A percentile compares a stretch with the other conserved stretches of the same genome.
Conservation (phyloP, 2,888 invertebrate species). For the Euplagia quadripunctaria region DNA sequence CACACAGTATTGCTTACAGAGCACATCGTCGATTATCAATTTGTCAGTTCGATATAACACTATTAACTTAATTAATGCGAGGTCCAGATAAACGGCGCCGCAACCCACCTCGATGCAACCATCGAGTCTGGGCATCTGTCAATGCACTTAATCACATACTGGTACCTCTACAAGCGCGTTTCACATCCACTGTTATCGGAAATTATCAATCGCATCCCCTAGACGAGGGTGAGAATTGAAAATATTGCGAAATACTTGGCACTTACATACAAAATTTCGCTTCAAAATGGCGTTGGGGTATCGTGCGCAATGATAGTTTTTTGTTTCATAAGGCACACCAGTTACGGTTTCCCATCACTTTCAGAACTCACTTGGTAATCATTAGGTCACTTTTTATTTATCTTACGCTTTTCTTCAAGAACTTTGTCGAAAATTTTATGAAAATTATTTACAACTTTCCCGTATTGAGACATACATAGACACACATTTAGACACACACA, state of each 20-base stretch:
- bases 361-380: conserved; percentile 70
- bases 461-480: conserved; percentile 69
- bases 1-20: conserved; percentile 37
- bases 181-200: conserved; percentile 64
- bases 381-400: conserved; percentile 71
- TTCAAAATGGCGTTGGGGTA: conserved; percentile 88
- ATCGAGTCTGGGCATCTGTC: conserved; percentile 64
- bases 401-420: conserved; percentile 58
- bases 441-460: conserved; percentile 87
- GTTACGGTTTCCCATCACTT: conserved; percentile 75
- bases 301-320: conserved; percentile 88
- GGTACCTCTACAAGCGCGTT: conserved; percentile 53
- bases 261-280: conserved; percentile 88
- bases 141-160: conserved; percentile 60
- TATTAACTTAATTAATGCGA: conserved; percentile 82
- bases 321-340: conserved; percentile 83
- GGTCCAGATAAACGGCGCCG: conserved; percentile 72
- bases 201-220: conserved; percentile 63
- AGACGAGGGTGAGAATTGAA: conserved; percentile 67
- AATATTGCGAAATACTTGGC: conserved; percentile 87
- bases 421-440: conserved; percentile 68
- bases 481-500: conserved; percentile 53
- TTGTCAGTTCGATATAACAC: conserved; percentile 55
- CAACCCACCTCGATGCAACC: conserved; percentile 79
- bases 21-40: conserved; percentile 47